A percentile compares a stretch with the other conserved stretches of the same genome.
Conservation (phyloP, 2,113 vertebrate genomes). For the Rhagologus leucostigma region DNA sequence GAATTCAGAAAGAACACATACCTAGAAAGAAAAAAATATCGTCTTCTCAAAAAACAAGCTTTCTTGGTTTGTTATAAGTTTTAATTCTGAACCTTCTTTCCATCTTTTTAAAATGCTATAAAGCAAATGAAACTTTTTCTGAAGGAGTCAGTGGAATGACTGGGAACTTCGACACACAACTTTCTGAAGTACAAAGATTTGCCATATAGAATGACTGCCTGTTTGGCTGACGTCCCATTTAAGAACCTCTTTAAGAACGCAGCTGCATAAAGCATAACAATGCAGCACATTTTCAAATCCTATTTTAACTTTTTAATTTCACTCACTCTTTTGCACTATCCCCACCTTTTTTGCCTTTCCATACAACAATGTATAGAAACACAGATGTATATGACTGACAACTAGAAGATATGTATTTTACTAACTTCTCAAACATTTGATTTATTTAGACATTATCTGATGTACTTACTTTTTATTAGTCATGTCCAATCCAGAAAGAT, state of each 20-base stretch:
- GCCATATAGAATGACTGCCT: not conserved
- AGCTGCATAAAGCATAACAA: not conserved
- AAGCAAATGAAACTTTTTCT: not conserved
- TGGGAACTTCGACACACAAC: not conserved
- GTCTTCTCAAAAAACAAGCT: not conserved
- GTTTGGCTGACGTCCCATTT: not conserved
- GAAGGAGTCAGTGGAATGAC: not conserved
- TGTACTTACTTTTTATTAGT: constrained; percentile 74
- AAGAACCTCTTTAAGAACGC: not conserved
- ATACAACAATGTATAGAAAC: not conserved
- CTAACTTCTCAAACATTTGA: not conserved
- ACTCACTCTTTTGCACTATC: not conserved
- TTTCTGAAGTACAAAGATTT: not conserved
- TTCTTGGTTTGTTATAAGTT: not conserved
- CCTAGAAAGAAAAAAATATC: constrained; percentile 52
- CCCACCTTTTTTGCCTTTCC: not conserved
- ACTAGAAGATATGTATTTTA: not conserved
- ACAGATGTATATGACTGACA: not conserved
- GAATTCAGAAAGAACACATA: constrained; percentile 79
- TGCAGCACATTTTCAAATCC: not conserved
- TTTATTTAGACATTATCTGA: not conserved
- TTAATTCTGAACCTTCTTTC: not conserved
- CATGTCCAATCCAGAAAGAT: constrained; percentile 82
- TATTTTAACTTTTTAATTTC: not conserved
- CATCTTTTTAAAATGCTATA: not conserved